Evolutionary conservation across 2,113 vertebrate species (phyloP), one percentile per base, ranked within the genome.

Genomic region (Anseranas semipalmata): DNA sequence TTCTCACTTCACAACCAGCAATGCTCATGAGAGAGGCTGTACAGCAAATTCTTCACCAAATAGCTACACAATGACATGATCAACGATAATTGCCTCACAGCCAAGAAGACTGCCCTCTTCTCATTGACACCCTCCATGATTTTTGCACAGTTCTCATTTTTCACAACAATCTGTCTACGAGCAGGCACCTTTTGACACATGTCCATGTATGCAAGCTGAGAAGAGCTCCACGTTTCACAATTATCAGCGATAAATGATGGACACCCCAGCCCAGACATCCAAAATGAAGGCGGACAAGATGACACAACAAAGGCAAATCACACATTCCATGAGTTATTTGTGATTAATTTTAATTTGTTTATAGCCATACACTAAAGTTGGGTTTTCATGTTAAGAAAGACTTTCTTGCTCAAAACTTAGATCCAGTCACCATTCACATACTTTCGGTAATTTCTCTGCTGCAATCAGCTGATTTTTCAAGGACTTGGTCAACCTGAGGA

Each of bases 311-410:
- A 96, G 72, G 84, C 88, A 92, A 95, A 67, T 66, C 96, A 97
- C 96, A 96, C 96, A 0, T 92, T 96, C 90, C 87, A 86, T 72
- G 82, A 89, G 92, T 97, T 95, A 95, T 95, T 96, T 97, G 87
- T 94, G 87, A 97, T 97, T 97, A 97, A 94, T 96, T 97, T 97
- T 97, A 97, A 97, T 97, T 97, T 93, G 59, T 97, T 97, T 97
- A 97, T 91, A 97, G 84, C 92, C 96, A 97, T 97, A 97, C 96
- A 97, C 96, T 97, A 93, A 79, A 96, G 91, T 89, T 84, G 95
- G 96, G 91, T 59, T 92, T 94, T 91, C 76, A 96, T 77, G 89
- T 95, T 91, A 87, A 81, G 70, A 85, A 95, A 93, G 45, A 52
- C 21, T 95, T 75, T 68, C 74, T 92, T 58, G 43, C 73, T 97